Evolutionary conservation across 2,113 vertebrate genomes (phyloP), one percentile per base, ranked within the genome.

Genomic region (Porphyrio hochstetteri): DNA sequence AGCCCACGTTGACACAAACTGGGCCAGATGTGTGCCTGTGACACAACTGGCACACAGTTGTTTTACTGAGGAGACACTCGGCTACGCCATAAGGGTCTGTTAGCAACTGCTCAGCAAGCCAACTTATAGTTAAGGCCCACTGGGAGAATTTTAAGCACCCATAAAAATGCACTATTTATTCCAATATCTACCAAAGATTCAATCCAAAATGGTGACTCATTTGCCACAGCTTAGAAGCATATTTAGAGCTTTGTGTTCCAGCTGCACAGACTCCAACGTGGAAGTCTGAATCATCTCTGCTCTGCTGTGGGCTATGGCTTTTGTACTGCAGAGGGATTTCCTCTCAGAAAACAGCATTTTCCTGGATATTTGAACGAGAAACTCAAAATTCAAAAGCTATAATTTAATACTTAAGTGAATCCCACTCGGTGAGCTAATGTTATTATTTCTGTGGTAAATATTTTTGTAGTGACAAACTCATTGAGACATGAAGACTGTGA

Each of bases 311-410:
- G 46, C 38, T 70, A 3, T 13, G 42, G 35, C 12, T 86, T 57
- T 86, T 72, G 16, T 28, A 36, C 17, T 44, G 29, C 31, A 33
- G 60, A 50, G 48, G n/a, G 31, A 90, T 89, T 95, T 87, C 44
- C 57, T 76, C 50, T 82, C 40, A 40, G 57, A 92, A 93, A 81
- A 81, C 0, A 57, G 25, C 40, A 27, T 86, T 88, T 96, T 89
- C 72, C 44, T 53, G 35, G 82, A 76, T n/a, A 61, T 72, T 35
- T 93, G 53, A 64, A 18, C 14, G 36, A 88, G 42, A 81, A 79
- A 72, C 88, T 83, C 64, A 61, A 36, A 90, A 86, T 71, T 79
- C 48, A 84, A 94, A 94, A 84, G 88, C 61, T 88, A 65, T 93
- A 92, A 92, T 33, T 69, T 57, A 38, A 31, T 36, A 53, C 56